Evolutionary conservation across 2,888 invertebrate species (phyloP).

Genomic region (Cybosia mesomella): DNA sequence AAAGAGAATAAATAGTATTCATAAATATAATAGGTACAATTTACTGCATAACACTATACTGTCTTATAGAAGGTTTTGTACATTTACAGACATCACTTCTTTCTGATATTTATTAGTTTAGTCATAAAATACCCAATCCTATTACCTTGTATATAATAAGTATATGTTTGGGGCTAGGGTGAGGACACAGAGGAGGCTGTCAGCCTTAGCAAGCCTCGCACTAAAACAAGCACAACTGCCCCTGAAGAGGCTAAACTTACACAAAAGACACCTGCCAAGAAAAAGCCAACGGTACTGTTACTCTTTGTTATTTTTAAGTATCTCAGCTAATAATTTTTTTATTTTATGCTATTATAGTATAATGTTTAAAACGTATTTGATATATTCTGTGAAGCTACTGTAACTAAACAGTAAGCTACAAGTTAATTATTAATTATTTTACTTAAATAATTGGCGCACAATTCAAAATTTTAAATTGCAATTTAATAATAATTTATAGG

Average conservation of each 20-base stretch:
- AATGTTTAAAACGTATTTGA: background rate
- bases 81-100: background rate
- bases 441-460: slow-evolving; percentile 8
- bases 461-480: slow-evolving; percentile 27
- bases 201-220: slow-evolving; percentile 80
- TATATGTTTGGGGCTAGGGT: slow-evolving; percentile 71
- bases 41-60: background rate
- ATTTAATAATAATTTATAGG: slow-evolving; percentile 64
- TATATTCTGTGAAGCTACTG: background rate
- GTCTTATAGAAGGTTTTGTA: background rate
- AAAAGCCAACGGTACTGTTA: slow-evolving; percentile 80
- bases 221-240: slow-evolving; percentile 83
- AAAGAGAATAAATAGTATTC: slow-evolving; percentile 20
- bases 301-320: slow-evolving; percentile 64
- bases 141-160: slow-evolving; percentile 50
- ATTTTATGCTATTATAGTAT: slow-evolving; percentile 3
- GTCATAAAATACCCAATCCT: slow-evolving; percentile 21
- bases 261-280: slow-evolving; percentile 84
- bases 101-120: no score
- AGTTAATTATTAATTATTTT: background rate
- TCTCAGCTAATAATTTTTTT: slow-evolving; percentile 61
- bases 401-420: background rate
- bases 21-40: background rate
- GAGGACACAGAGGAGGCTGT: slow-evolving; percentile 84
- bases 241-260: slow-evolving; percentile 84